A percentile compares a stretch with the other conserved stretches of the same genome.
Evolutionary conservation across 1,140 invertebrate species (phyloP).

Genomic region (Drosophila ercepeae): DNA sequence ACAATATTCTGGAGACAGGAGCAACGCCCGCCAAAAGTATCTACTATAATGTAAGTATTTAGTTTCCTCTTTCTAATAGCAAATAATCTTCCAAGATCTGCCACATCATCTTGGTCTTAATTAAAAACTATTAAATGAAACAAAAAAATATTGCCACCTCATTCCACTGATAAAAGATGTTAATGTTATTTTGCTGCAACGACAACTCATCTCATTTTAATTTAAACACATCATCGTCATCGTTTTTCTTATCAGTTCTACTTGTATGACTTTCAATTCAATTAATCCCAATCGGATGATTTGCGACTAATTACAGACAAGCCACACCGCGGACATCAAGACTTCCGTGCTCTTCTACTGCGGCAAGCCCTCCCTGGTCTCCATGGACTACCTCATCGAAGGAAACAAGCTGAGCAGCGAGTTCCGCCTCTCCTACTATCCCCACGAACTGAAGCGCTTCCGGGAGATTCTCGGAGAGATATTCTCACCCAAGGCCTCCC

Average conservation of each 20-base stretch:
- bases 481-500: conserved; percentile 88
- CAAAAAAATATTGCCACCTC: conserved; percentile 31
- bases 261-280: conserved; percentile 4
- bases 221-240: conserved; percentile 15
- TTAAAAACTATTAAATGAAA: conserved; percentile 63
- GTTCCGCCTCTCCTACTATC: conserved; percentile 94
- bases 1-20: conserved; percentile 90
- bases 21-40: conserved; percentile 91
- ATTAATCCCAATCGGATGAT: conserved; percentile 42
- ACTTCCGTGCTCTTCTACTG: conserved; percentile 91
- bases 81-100: not conserved
- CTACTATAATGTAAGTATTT: conserved; percentile 92
- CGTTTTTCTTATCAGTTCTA: conserved; percentile 12
- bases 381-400: conserved; percentile 91
- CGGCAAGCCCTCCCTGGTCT: conserved; percentile 89
- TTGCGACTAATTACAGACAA: conserved; percentile 87
- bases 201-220: conserved; percentile 1
- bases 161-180: conserved; percentile 45
- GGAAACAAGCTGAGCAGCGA: conserved; percentile 86
- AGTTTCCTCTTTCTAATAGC: not conserved
- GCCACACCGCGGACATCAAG: conserved; percentile 91
- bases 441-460: conserved; percentile 90
- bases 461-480: conserved; percentile 88
- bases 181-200: conserved; percentile 24
- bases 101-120: conserved; percentile 21